These are phyloP conservation scores for Diceros bicornis DNA, from an alignment of 2,797 vertebrate genomes.

Conservation along the genomic window DNA sequence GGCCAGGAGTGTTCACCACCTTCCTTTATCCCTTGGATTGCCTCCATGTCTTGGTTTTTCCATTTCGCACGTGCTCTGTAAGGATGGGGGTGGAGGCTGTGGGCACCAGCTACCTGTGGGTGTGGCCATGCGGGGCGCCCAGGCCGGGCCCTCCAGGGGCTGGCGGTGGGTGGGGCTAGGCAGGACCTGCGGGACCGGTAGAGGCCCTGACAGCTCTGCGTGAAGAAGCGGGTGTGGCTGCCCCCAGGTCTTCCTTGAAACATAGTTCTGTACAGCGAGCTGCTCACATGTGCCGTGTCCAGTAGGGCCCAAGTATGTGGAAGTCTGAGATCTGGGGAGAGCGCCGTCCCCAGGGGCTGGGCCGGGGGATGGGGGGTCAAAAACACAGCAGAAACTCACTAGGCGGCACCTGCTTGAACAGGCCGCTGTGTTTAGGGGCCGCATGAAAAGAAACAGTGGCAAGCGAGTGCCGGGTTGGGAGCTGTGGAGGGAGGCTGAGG, in stretches of 20 bases:
- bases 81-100: not conserved
- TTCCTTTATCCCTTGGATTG: not conserved
- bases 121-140: not conserved
- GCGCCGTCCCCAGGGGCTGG: not conserved
- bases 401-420: not conserved
- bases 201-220: not conserved
- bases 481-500: not conserved
- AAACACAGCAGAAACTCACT: not conserved
- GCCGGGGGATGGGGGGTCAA: fast-evolving
- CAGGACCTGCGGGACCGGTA: not conserved
- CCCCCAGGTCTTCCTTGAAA: not conserved
- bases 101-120: not conserved
- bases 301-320: not conserved
- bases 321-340: not conserved
- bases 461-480: not conserved
- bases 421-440: not conserved
- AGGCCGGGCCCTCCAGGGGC: not conserved
- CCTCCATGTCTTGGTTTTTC: not conserved
- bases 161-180: not conserved
- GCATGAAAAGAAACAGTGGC: not conserved
- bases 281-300: fast-evolving
- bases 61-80: fast-evolving
- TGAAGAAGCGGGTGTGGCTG: not conserved
- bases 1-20: not conserved
- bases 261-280: not conserved